These are phyloP conservation scores for Threskiornis aethiopicus DNA, from an alignment of 2,797 vertebrate genomes.

Conservation along the genomic window DNA sequence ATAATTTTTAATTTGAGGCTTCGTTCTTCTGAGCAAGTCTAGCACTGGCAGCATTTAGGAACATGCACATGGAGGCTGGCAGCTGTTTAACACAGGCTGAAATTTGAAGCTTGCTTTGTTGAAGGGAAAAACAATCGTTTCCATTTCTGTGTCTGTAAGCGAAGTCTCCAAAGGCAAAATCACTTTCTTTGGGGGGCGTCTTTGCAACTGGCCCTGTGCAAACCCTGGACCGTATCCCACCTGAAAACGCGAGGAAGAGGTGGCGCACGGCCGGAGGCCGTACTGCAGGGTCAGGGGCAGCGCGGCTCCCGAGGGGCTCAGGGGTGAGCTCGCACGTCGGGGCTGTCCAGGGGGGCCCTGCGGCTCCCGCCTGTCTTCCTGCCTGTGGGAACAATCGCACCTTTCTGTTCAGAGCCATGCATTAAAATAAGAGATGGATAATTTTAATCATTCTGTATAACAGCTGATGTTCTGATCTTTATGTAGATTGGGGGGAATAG, in stretches of 20 bases:
- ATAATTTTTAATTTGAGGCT: background rate
- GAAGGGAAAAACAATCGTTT: background rate
- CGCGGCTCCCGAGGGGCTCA: background rate
- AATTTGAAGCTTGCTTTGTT: background rate
- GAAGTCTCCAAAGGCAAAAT: background rate
- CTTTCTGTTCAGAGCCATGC: background rate
- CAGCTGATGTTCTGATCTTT: background rate
- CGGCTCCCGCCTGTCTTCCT: background rate
- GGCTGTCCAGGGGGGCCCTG: background rate
- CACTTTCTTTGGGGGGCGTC: background rate
- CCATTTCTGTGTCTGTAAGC: background rate
- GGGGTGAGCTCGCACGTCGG: background rate
- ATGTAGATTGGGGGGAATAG: background rate
- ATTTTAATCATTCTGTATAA: background rate
- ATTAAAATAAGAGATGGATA: background rate
- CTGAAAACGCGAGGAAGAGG: background rate
- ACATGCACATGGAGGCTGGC: fast-evolving
- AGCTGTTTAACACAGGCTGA: background rate
- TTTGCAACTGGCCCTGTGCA: background rate
- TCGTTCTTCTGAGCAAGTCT: background rate
- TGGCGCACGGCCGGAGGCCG: background rate
- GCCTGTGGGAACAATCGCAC: background rate
- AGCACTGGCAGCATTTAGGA: background rate
- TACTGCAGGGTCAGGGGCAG: background rate
- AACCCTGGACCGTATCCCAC: background rate